Base-by-base conservation (phyloP, 53 echinoderm and acorn worm genomes). In the Crossaster papposus region DNA sequence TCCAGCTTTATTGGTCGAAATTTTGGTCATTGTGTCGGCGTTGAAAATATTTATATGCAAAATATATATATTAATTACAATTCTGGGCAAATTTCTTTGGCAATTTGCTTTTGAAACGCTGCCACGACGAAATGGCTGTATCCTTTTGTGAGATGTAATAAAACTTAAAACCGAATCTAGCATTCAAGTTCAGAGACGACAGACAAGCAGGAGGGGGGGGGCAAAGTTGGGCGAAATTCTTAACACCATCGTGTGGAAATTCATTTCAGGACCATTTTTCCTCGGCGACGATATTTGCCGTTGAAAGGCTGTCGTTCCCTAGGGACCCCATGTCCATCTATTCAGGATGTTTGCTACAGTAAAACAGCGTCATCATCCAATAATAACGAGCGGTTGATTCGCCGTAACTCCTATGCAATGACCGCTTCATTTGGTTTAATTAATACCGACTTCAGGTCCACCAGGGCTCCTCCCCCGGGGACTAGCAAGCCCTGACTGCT, bases 341-440 rank as follows among this genome's bases (percentile, higher is more conserved):
- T n/a, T n/a, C 68, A 11, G 33, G 22, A 55, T 32, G 82, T 82
- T 82, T 82, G 82, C 64, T 82, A 82, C 82, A 82, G 64, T 82
- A 82, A 82, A 64, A 82, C 68, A 82, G 38, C 82, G 82, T 82
- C 82, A 82, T 68, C 70, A 82, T 36, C 34, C 30, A 68, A 10
- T 28, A 36, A 68, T 82, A 82, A 82, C 82, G 82, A 82, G 65
- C 36, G 30, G 3, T 28, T 82, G 68, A 82, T 82, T 82, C 82
- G 38, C 82, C 36, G 70, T 82, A 82, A 82, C 82, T 82, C 70
- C 64, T 17, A 82, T 65, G 44, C 68, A 82, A 82, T 82, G 82
- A 82, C 74, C 65, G 82, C 82, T 82, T 82, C 82, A 82, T 82
- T 82, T 82, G 82, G 65, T 36, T 82, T 82, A 82, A 82, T 82